Conservation (phyloP, 2,113 vertebrate genomes). For the Sorex fumeus region DNA sequence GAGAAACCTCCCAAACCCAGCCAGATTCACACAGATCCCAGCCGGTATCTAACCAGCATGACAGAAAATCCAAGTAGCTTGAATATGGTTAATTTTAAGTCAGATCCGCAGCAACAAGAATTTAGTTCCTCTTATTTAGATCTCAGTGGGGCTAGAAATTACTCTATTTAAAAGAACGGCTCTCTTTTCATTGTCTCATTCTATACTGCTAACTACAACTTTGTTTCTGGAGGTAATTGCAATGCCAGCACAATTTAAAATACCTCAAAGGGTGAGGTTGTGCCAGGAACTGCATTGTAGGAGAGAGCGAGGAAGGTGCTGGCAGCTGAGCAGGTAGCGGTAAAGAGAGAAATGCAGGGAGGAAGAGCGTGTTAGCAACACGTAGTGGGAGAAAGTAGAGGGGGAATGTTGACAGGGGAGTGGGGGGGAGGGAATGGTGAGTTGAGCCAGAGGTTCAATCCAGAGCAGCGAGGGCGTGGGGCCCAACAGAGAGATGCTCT, state of each 20-base stretch:
- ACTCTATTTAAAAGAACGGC: not conserved
- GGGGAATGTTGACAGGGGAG: too few relatives aligned
- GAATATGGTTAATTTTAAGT: not conserved
- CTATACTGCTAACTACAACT: not conserved
- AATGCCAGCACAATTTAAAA: not conserved
- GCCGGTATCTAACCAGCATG: not conserved
- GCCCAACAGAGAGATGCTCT: too few relatives aligned
- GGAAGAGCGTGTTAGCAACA: not conserved
- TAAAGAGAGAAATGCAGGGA: not conserved
- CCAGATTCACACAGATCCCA: not conserved
- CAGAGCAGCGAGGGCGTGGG: too few relatives aligned
- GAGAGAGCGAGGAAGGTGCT: not conserved
- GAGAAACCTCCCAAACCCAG: constrained; percentile 6
- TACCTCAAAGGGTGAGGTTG: not conserved
- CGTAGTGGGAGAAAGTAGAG: not conserved
- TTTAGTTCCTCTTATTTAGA: not conserved
- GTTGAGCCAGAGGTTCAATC: too few relatives aligned
- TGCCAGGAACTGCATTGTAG: not conserved
- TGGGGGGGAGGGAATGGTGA: too few relatives aligned
- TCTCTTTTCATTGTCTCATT: constrained; percentile 15
- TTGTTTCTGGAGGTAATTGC: not conserved
- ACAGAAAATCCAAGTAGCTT: not conserved
- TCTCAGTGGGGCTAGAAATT: constrained; percentile 20
- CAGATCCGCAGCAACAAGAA: constrained; percentile 33
- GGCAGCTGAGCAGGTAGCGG: not conserved